Conservation (phyloP, 30 jellyfish, hydroid and myxozoan genomes). For the Aurelia aurita complex sp. Pacific region DNA sequence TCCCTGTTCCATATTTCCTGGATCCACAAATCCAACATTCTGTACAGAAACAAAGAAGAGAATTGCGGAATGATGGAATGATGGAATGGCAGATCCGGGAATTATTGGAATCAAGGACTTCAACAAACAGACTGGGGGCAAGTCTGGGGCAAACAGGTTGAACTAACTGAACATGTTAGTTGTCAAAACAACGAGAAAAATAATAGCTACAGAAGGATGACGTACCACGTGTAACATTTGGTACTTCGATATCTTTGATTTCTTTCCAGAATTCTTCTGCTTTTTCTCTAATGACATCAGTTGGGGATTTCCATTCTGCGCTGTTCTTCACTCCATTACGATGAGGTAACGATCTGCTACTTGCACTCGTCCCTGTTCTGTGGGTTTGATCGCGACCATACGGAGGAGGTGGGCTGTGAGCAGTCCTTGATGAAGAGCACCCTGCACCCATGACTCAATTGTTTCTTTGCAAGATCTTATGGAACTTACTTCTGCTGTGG, state of each 20-base stretch:
- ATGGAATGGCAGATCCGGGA: too few species aligned
- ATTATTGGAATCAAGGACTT: too few species aligned
- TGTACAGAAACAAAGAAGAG: too few species aligned
- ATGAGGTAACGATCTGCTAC: too few species aligned
- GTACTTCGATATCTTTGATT: constrained; percentile 37
- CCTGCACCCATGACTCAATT: constrained; percentile 13
- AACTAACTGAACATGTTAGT: too few species aligned
- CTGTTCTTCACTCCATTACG: too few species aligned
- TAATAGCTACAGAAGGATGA: background rate
- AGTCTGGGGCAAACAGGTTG: too few species aligned
- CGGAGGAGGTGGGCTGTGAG: background rate
- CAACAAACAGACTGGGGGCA: too few species aligned
- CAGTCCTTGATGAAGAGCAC: background rate
- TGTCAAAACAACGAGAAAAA: background rate
- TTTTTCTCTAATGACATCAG: constrained; percentile 23
- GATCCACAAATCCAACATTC: too few species aligned
- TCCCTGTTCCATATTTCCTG: too few species aligned
- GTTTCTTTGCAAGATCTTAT: background rate
- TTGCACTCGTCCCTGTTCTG: too few species aligned
- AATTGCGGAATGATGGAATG: too few species aligned
- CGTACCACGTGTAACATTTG: constrained; percentile 30
- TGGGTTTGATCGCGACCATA: background rate
- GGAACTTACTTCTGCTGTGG: background rate
- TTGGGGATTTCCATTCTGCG: background rate
- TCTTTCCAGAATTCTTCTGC: constrained; percentile 58